Conservation (phyloP, 2,113 vertebrate genomes). For the Oplegnathus fasciatus region DNA sequence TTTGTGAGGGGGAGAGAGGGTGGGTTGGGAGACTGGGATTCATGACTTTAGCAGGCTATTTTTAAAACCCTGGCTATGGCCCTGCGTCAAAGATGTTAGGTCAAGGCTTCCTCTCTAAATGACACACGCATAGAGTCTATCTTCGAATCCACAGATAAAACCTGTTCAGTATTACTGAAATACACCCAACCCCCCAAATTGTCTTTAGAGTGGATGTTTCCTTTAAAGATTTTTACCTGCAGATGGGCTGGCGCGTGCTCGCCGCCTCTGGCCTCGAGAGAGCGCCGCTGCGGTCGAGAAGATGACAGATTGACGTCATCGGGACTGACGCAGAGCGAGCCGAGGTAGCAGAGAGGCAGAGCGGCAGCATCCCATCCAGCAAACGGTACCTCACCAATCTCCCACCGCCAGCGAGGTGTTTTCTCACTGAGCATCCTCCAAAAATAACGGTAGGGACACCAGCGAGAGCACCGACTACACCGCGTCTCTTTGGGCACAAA, state of each 20-base stretch:
- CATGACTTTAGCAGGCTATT: no score
- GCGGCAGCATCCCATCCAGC: conserved; percentile 64
- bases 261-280: conserved; percentile 36
- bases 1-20: neutral
- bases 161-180: neutral
- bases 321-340: conserved; percentile 76
- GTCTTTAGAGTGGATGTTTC: neutral
- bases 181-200: neutral
- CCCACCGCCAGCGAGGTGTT: conserved; percentile 51
- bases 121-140: neutral
- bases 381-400: conserved; percentile 42
- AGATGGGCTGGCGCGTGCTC: conserved; percentile 35
- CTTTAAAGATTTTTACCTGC: conserved; percentile 42
- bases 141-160: neutral
- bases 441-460: conserved; percentile 81
- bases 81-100: neutral
- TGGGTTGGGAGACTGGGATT: no score
- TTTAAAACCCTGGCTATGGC: neutral
- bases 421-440: conserved; percentile 74
- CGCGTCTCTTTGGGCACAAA: neutral
- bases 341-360: conserved; percentile 44
- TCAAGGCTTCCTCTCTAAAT: neutral
- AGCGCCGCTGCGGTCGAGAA: conserved; percentile 59
- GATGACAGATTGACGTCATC: conserved; percentile 84
- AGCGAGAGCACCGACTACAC: neutral